Base-by-base conservation (phyloP, 1,140 invertebrate genomes). In the Drosophila kanapiae region DNA sequence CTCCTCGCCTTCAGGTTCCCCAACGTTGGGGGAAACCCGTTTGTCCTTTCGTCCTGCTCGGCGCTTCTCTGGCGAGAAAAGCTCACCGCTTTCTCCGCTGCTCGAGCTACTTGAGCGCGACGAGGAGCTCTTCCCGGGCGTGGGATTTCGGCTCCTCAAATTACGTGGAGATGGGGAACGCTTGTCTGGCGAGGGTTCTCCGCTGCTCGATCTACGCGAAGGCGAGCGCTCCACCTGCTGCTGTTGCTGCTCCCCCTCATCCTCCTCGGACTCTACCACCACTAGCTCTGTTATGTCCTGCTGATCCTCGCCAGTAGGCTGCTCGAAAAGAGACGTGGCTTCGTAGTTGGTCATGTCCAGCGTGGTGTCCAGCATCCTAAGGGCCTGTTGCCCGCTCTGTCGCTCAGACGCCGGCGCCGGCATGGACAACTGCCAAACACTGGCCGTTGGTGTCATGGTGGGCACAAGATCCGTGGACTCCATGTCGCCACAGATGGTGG, bases 331-430 rank as follows among this genome's bases (percentile, higher is more conserved):
- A 23, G 75, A 33, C 0, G 84, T 85, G 13, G 82, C 56, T 27
- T 92, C 91, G 35, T 91, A 92, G 10, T 65, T 79, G 54, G 90
- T 82, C 91, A 92, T 92, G 23, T 72, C 83, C 49, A 92, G 59
- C 4, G 91, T 92, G 10, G 91, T 92, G 59, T 92, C 83, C 16
- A 91, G n/a, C 70, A 91, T 75, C 14, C 75, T 70, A 0, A 33
- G 45, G 3, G 42, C 27, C n/a, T 67, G 80, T 0, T n/a, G n/a
- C n/a, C 42, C 35, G 11, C 18, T 27, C 3, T 4, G 38, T 8
- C 29, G 42, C 10, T 23, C 23, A 23, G 23, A 23, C 23, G 23
- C 35, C 14, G 37, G 13, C 13, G 42, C 11, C 10, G 60, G 82
- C 64, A 70, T 37, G 6, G 82, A 51, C 78, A 65, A 82, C 14